These are phyloP conservation scores for Trichonephila inaurata DNA, from an alignment of 1,140 invertebrate species.

Conservation along the genomic window DNA sequence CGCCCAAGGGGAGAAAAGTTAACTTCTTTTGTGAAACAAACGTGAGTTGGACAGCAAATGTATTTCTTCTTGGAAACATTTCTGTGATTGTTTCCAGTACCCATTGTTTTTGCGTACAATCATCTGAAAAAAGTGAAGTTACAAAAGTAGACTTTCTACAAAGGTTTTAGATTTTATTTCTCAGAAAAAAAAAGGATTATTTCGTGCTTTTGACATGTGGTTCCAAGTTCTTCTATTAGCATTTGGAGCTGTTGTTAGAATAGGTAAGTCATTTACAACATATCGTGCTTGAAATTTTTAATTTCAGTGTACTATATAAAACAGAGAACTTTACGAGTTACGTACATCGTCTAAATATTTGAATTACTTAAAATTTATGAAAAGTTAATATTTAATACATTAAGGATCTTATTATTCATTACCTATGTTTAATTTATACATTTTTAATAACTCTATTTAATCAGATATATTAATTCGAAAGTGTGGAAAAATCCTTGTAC, in stretches of 20 bases:
- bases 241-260: neutral
- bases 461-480: no score
- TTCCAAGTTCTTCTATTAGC: neutral
- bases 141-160: neutral
- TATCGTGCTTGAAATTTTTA: no score
- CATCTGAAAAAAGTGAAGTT: constrained; percentile 4
- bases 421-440: no score
- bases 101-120: constrained; percentile 15
- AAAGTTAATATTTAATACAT: no score
- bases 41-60: constrained; percentile 67
- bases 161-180: neutral
- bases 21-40: constrained; percentile 41
- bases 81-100: constrained; percentile 58
- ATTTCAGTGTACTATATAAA: no score
- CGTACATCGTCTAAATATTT: no score
- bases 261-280: neutral
- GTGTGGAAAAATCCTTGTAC: no score
- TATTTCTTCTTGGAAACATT: constrained; percentile 44
- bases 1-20: constrained; percentile 11
- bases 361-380: no score
- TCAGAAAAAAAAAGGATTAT: neutral
- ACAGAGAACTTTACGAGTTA: no score
- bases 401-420: no score
- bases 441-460: no score
- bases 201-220: constrained; percentile 12